phyloP scores from a whole-genome alignment of 2,113 vertebrate genomes.

The Albula glossodonta region DNA sequence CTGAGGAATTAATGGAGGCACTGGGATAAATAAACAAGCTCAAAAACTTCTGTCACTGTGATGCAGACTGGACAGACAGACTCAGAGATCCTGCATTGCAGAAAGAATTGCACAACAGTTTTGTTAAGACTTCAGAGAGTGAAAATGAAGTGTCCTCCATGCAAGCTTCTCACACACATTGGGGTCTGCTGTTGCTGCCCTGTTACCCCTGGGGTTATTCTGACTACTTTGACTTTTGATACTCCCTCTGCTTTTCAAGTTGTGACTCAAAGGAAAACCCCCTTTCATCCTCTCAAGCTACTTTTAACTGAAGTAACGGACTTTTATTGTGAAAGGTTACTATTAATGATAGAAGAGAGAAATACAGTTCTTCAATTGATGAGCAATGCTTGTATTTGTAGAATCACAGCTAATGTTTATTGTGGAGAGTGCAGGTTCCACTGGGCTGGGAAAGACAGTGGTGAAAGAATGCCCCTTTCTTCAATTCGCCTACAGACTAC shows the following conservation, averaged over 20 bases:
- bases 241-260: background rate
- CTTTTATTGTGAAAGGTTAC: background rate
- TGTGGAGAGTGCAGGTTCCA: background rate
- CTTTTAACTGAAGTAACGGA: constrained; percentile 5
- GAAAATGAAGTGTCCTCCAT: constrained; percentile 14
- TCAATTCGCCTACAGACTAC: background rate
- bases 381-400: background rate
- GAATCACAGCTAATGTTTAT: background rate
- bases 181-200: background rate
- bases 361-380: background rate
- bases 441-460: background rate
- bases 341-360: background rate
- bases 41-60: constrained; percentile 26
- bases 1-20: constrained; percentile 19
- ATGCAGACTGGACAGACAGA: constrained; percentile 38
- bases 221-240: background rate
- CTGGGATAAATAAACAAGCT: constrained; percentile 18
- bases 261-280: constrained; percentile 23
- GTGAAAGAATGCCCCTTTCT: background rate
- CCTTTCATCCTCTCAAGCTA: constrained; percentile 19
- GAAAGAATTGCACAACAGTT: constrained; percentile 25
- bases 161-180: constrained; percentile 28
- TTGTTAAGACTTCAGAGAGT: constrained; percentile 10
- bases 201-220: background rate
- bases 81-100: constrained; percentile 31